Conservation (phyloP, 2,797 vertebrate genomes). For the Myotis planiceps region DNA sequence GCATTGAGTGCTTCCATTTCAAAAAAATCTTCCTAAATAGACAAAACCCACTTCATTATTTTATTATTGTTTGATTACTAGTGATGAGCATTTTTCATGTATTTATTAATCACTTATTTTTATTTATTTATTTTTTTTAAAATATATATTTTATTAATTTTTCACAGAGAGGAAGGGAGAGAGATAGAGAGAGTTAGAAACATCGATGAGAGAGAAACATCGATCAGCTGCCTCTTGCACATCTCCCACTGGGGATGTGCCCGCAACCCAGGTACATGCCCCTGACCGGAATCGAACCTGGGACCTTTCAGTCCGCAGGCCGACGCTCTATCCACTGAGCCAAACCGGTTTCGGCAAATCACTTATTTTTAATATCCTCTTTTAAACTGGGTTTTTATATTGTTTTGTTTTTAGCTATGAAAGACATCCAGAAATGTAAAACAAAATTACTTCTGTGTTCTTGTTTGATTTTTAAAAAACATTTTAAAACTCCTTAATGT, state of each 20-base stretch:
- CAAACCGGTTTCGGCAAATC: no score
- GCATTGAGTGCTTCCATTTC: neutral
- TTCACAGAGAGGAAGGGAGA: no score
- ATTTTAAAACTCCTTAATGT: neutral
- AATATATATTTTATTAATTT: no score
- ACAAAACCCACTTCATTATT: neutral
- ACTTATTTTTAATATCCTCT: conserved; percentile 12
- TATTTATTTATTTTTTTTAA: no score
- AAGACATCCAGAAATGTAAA: conserved; percentile 33
- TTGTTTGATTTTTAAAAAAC: conserved; percentile 7
- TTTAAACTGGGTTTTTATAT: neutral
- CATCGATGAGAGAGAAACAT: no score
- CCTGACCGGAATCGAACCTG: no score
- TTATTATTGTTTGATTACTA: neutral
- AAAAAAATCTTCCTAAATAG: neutral
- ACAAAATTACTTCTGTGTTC: conserved; percentile 8
- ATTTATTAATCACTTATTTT: conserved; percentile 17
- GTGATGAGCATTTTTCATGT: neutral
- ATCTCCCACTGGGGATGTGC: no score
- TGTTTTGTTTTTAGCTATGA: neutral
- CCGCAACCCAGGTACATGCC: no score
- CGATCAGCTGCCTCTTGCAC: no score
- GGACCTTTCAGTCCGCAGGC: no score
- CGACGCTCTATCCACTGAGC: no score
- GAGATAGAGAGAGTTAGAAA: no score